Evolutionary conservation across 2,113 vertebrate species (phyloP), one percentile per base, ranked within the genome.

Genomic region (Engraulis encrasicolus): DNA sequence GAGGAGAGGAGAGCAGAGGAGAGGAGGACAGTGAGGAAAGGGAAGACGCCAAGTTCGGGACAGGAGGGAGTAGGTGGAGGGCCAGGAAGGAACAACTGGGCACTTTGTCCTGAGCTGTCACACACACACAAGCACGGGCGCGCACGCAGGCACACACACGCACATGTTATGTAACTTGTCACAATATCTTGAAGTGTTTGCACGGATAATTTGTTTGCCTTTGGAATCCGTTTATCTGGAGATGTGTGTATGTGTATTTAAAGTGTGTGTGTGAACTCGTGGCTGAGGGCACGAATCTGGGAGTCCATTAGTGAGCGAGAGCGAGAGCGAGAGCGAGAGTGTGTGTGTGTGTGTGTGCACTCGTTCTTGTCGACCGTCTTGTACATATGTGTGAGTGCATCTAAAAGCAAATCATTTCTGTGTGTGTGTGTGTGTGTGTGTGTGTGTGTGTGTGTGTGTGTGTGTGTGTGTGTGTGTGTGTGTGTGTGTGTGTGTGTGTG

Each of bases 151-250:
- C 61, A 66, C 61, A 66, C 61, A 31, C 27, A 31, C 23, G 4
- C 40, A 45, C 40, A 45, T 9, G 58, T 66, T 66, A 66, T 27
- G 23, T 66, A 31, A 74, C 66, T 15, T 45, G 40, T 45, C 9
- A 45, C 40, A 45, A 45, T 27, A 74, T 31, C 27, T 27, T 31
- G 12, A 71, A 31, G 23, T 74, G 23, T 74, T 74, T 74, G 14
- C 66, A 74, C 66, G 2, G 66, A 74, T 74, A 74, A 74, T 31
- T 74, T 74, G 23, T 31, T 74, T 74, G 66, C 11, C 31, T 74
- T 74, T 74, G 31, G 66, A 36, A 74, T 66, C 66, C 23, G 31
- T 74, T 74, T 36, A 74, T 74, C 66, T 74, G 27, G 34, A 14
- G 17, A 34, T 31, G 27, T 74, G 31, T 74, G 66, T 5, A 15